Base-by-base conservation (phyloP, 2,888 invertebrate species). In the Drosophila paucipuncta region DNA sequence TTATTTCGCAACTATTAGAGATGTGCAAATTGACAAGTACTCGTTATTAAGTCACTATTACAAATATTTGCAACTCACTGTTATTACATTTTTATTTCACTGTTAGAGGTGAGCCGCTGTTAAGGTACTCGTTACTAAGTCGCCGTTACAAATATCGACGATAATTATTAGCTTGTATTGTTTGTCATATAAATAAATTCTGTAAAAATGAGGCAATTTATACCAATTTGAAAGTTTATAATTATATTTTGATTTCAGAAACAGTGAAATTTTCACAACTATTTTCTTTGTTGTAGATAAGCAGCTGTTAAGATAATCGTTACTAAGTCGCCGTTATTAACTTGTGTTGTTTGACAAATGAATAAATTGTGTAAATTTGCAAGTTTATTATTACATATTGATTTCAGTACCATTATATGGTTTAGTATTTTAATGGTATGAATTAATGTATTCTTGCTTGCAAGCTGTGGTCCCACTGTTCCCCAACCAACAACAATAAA, bases 71-170 rank as follows among this genome's bases (percentile, higher is more conserved):
- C 11, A 18, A 18, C 16, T 37, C 16, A 37, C 16, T 37, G 11
- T 35, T 35, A 4, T 35, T 35, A 4, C 11, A 35, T 11, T 4
- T 33, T 11, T 4, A 11, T 13, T 33, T 11, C 33, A 60, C 16
- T 37, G 25, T 33, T 62, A 74, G 75, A 62, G 73, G 60, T 64
- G 74, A n/a, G 58, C n/a, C 25, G 37, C 37, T 37, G 37, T 37
- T 37, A 47, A 25, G 16, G 25, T 16, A 47, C 25, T 47, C 47
- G 47, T 47, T 16, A 47, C 47, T 9, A 47, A 47, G 16, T 35
- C 9, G 4, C 16, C 13, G 55, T 68, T 30, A 59, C 33, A 35
- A 50, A 5, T 41, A 50, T 43, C 5, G 41, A 4, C 41, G 5
- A 6, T 18, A 16, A 22, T 2, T 16, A 18, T 25, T 10, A 5